Base-by-base conservation (phyloP, 2,797 vertebrate species). In the Ctenochaetus hawaiiensis region DNA sequence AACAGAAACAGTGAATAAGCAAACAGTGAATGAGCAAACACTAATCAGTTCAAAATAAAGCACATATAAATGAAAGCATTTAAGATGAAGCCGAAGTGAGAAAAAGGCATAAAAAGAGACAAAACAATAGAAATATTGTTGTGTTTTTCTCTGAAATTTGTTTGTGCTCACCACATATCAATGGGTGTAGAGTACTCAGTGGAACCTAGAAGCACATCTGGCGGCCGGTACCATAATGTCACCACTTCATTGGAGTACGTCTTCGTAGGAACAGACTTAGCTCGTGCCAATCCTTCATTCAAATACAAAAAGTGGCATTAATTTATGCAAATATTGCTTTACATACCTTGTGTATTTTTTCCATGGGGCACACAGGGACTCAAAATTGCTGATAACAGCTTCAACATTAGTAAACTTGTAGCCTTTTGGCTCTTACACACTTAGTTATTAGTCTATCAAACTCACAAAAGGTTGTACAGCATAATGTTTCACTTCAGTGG, bases 141-240 rank as follows among this genome's bases (percentile, higher is more conserved):
- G 2, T 41, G 8, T 41, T 9, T 41, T 41, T 41, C 11, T 41
- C 39, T 1, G 11, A 41, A 41, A 41, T 12, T 11, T 70, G 69
- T 43, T 72, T 75, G 71, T 75, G 14, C 94, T 94, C 72, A 96
- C 96, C 96, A 96, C 94, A 96, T 96, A 86, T 96, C 96, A 22
- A 96, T 96, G 49, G 94, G 94, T 16, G 95, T 96, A 2, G 95
- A 95, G 87, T 96, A 96, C 65, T 96, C 95, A 5, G 95, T 96
- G 62, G 95, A 95, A 49, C 96, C 96, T 23, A 96, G 88, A 23
- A 96, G 93, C 22, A 96, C 95, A 71, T 96, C 96, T 6, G 96
- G 96, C 0, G 96, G 96, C 49, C 96, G 89, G 92, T 96, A 96
- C 96, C 96, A 96, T 67, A 96, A 87, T 57, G 94, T 95, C 87